A percentile compares a stretch with the other conserved stretches of the same genome.
Conservation (phyloP, 2,113 vertebrate species). For the Eleginops maclovinus region DNA sequence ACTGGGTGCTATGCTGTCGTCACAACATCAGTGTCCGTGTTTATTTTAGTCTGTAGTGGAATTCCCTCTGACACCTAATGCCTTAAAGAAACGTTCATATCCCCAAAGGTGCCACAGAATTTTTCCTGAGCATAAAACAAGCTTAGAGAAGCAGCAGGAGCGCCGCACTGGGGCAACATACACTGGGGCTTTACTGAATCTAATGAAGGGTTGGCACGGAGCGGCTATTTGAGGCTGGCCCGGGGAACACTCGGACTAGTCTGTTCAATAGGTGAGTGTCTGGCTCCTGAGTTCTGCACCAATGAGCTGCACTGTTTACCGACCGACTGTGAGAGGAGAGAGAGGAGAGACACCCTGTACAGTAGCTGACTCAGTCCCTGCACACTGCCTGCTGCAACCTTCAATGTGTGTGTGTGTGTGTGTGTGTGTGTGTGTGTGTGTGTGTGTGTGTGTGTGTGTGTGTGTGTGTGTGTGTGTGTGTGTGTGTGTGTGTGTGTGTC, state of each 20-base stretch:
- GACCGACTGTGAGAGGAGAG: constrained; percentile 25
- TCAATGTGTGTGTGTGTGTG: constrained; percentile 16
- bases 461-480: constrained; percentile 23
- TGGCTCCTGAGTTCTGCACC: constrained; percentile 61
- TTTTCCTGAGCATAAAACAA: constrained; percentile 59
- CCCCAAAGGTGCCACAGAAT: constrained; percentile 55
- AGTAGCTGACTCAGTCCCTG: constrained; percentile 60
- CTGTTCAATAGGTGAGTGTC: constrained; percentile 75
- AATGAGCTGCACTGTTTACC: constrained; percentile 71
- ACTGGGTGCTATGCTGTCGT: constrained; percentile 65
- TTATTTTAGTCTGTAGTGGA: constrained; percentile 74
- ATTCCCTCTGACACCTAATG: constrained; percentile 76
- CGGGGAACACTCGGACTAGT: constrained; percentile 59
- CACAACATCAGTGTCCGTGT: constrained; percentile 61
- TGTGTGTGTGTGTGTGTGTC: constrained; percentile 2
- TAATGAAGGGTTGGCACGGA: constrained; percentile 80
- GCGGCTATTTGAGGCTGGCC: constrained; percentile 54
- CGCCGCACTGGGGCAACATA: constrained; percentile 52
- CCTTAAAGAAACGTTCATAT: constrained; percentile 77
- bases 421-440: not conserved
- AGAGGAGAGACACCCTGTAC: constrained; percentile 47
- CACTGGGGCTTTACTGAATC: constrained; percentile 68
- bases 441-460: not conserved
- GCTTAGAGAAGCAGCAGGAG: constrained; percentile 55
- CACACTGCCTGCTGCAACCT: constrained; percentile 33